These are phyloP conservation scores for Podabrus alpinus DNA, from an alignment of 2,888 invertebrate genomes.

Conservation along the genomic window DNA sequence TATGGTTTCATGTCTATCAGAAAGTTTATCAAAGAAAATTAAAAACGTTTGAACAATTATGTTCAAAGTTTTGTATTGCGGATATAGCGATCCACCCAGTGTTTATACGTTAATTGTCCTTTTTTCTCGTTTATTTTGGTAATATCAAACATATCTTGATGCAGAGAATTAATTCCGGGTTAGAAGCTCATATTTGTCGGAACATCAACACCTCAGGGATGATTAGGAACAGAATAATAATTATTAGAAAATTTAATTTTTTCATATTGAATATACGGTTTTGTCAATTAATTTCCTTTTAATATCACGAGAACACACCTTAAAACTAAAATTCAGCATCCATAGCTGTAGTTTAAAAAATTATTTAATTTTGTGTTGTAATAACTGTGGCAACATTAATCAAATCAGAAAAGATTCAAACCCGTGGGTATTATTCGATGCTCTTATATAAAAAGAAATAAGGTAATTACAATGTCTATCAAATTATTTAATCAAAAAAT, in stretches of 20 bases:
- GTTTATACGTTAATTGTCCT: too few species aligned
- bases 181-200: background rate
- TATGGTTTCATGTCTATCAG: background rate
- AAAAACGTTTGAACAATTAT: background rate
- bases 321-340: background rate
- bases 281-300: background rate
- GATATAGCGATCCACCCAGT: background rate
- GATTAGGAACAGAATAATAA: background rate
- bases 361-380: background rate
- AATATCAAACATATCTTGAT: too few species aligned
- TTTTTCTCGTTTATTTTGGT: too few species aligned
- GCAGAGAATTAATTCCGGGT: too few species aligned
- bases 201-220: background rate
- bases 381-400: constrained; percentile 10
- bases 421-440: background rate
- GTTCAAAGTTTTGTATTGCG: background rate
- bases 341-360: background rate
- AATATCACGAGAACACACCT: background rate
- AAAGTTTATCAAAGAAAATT: background rate
- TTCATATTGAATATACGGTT: background rate
- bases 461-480: constrained; percentile 23
- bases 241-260: background rate
- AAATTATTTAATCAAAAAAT: constrained; percentile 22
- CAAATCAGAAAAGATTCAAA: constrained; percentile 10
- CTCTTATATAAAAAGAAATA: constrained; percentile 1